A percentile compares a stretch with the other conserved stretches of the same genome.
Evolutionary conservation across 2,113 vertebrate species (phyloP).

Genomic region (mouse (Mus musculus)): GRCm39 chr6:22983501-22984000

Average conservation of each 20-base stretch:
- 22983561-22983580: too few species aligned
- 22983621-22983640: too few species aligned
- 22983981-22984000: slow-evolving; percentile 38
- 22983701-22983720: neutral
- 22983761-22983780: neutral
- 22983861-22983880: neutral
- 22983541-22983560: too few species aligned
- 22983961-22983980: slow-evolving; percentile 75
- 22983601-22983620: too few species aligned
- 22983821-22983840: neutral
- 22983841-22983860: neutral
- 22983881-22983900: neutral
- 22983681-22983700: neutral
- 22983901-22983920: neutral
- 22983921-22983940: neutral
- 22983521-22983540: too few species aligned
- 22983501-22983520: too few species aligned
- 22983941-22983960: neutral
- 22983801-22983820: neutral
- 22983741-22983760: slow-evolving; percentile 15
- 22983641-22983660: too few species aligned
- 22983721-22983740: neutral
- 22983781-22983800: neutral
- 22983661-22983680: neutral
- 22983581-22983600: too few species aligned